phyloP scores from a whole-genome alignment of 2,888 invertebrate genomes.

The Harpalus rufipes region DNA sequence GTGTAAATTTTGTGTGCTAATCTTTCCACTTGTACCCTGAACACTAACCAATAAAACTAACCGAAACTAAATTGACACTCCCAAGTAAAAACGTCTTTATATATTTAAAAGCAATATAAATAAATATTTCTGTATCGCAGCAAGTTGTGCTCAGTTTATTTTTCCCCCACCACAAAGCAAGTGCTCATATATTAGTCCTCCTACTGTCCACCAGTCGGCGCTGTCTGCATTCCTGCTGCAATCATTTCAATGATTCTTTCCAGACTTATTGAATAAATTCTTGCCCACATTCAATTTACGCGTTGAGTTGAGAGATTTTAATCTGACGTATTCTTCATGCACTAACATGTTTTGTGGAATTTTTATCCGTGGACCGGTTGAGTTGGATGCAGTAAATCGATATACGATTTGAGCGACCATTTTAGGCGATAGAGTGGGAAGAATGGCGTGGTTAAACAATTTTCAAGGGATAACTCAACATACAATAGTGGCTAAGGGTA shows the following conservation, averaged over 20 bases:
- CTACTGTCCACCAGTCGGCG: slow-evolving; percentile 50
- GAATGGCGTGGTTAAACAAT: slow-evolving; percentile 38
- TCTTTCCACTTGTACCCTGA: too few relatives aligned
- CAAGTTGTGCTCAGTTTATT: neutral
- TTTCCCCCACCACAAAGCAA: neutral
- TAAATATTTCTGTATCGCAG: neutral
- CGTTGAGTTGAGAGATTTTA: slow-evolving; percentile 57
- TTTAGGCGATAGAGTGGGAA: slow-evolving; percentile 13
- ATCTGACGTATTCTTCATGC: slow-evolving; percentile 47
- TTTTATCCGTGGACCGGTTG: neutral
- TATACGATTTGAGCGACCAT: slow-evolving; percentile 64
- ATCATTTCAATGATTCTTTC: slow-evolving; percentile 59
- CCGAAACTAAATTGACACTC: too few relatives aligned
- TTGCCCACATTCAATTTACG: slow-evolving; percentile 67
- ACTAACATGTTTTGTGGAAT: neutral
- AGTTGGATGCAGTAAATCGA: slow-evolving; percentile 48
- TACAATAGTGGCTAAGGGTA: neutral
- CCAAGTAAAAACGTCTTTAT: too few relatives aligned
- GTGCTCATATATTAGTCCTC: neutral
- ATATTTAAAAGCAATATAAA: too few relatives aligned
- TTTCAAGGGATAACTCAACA: slow-evolving; percentile 25
- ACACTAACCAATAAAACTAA: too few relatives aligned
- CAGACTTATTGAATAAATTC: slow-evolving; percentile 65
- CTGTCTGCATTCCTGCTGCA: slow-evolving; percentile 19
- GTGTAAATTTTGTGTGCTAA: too few relatives aligned